A percentile compares a stretch with the other conserved stretches of the same genome.
Evolutionary conservation across 2,888 invertebrate genomes (phyloP).

Genomic region (Seira musarum): DNA sequence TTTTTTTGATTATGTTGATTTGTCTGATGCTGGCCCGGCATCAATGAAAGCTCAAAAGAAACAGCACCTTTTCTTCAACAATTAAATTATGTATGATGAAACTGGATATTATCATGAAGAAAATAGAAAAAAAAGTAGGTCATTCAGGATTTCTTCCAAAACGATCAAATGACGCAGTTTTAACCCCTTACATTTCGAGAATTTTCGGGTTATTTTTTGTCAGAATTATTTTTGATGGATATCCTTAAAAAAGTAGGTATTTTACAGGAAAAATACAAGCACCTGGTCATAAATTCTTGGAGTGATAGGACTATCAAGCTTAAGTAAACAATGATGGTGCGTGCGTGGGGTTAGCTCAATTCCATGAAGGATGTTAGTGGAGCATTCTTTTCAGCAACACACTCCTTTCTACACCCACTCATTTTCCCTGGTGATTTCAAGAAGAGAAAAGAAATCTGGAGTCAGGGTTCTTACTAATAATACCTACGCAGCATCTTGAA

Average conservation of each 20-base stretch:
- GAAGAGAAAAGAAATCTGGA: no score
- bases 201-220: background rate
- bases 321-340: background rate
- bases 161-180: no score
- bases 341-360: background rate
- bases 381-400: no score
- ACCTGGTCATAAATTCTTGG: conserved; percentile 4
- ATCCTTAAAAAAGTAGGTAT: conserved; percentile 20
- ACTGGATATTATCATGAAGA: conserved; percentile 30
- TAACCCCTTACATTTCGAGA: background rate
- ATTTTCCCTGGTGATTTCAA: no score
- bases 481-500: no score
- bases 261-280: background rate
- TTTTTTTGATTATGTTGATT: background rate
- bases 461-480: no score
- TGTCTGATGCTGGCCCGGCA: background rate
- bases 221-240: conserved; percentile 1
- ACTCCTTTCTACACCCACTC: no score
- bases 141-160: background rate
- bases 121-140: background rate
- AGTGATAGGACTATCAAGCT: no score
- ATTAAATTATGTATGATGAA: conserved; percentile 34
- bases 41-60: background rate
- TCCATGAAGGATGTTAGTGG: no score
- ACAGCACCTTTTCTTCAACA: conserved; percentile 2